phyloP scores from a whole-genome alignment of 2,888 invertebrate species.

The Chironomus riparius region DNA sequence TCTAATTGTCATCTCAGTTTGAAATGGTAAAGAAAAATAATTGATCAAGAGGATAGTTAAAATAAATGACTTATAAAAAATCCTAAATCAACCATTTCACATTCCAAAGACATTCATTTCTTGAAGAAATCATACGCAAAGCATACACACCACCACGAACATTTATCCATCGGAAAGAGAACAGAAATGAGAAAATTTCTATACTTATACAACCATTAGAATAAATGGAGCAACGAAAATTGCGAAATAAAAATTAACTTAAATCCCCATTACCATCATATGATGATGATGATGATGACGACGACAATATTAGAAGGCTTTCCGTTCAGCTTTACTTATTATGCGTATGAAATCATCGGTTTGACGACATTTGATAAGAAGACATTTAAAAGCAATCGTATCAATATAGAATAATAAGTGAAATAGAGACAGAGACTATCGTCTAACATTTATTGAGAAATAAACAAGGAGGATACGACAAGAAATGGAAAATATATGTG shows the following conservation, averaged over 20 bases:
- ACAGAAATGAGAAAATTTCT: not conserved
- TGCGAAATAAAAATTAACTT: slow-evolving; percentile 6
- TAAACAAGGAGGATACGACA: no score
- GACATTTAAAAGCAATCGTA: not conserved
- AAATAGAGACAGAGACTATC: not conserved
- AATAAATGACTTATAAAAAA: no score
- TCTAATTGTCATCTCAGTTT: no score
- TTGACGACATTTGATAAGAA: not conserved
- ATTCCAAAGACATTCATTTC: not conserved
- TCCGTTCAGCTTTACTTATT: not conserved
- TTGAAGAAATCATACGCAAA: not conserved
- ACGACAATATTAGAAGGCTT: not conserved
- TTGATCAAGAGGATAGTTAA: no score
- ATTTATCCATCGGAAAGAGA: no score
- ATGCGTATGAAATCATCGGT: not conserved
- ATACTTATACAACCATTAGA: not conserved
- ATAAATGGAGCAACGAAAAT: not conserved
- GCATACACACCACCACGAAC: not conserved
- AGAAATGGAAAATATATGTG: not conserved
- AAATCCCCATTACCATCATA: not conserved
- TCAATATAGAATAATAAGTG: not conserved
- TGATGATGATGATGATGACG: not conserved
- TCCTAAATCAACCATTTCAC: not conserved
- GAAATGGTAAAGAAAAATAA: no score
- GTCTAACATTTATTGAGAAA: not conserved